These are phyloP conservation scores for Drosophila subobscura DNA, from an alignment of 1,140 invertebrate genomes.

Conservation along the genomic window DNA sequence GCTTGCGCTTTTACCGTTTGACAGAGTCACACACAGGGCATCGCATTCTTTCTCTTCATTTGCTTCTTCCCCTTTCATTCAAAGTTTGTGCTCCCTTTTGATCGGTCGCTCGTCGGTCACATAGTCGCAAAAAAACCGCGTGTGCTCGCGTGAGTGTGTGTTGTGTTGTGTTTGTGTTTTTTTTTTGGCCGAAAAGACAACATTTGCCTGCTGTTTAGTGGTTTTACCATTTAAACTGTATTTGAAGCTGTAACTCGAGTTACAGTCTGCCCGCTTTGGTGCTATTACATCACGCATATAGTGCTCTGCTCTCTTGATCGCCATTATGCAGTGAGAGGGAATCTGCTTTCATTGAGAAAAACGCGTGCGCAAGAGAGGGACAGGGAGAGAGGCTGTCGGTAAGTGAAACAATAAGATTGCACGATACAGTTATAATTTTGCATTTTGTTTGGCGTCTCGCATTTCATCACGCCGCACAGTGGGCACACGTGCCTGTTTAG, in stretches of 20 bases:
- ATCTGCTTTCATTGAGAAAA: constrained; percentile 70
- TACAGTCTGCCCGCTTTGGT: constrained; percentile 62
- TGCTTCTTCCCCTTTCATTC: no score
- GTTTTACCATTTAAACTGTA: constrained; percentile 73
- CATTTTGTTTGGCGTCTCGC: constrained; percentile 36
- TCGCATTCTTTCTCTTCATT: no score
- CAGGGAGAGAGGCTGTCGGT: constrained; percentile 8
- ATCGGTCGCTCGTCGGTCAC: no score
- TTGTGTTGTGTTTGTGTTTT: no score
- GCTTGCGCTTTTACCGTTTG: constrained; percentile 20
- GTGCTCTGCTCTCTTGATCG: constrained; percentile 25
- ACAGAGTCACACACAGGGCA: no score
- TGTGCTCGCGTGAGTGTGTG: no score
- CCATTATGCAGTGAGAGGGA: constrained; percentile 35
- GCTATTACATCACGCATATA: constrained; percentile 63
- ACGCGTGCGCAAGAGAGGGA: constrained; percentile 1
- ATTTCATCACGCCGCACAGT: constrained; percentile 8
- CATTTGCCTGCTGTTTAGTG: constrained; percentile 35
- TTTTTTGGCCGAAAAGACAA: constrained; percentile 4
- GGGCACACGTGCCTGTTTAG: no score
- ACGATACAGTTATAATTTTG: constrained; percentile 52
- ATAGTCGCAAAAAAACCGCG: no score
- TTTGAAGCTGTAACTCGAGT: constrained; percentile 69
- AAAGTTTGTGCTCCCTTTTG: no score
- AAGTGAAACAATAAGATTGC: constrained; percentile 57